These are phyloP conservation scores for Altica lythri DNA, from an alignment of 2,888 invertebrate genomes.

Conservation along the genomic window DNA sequence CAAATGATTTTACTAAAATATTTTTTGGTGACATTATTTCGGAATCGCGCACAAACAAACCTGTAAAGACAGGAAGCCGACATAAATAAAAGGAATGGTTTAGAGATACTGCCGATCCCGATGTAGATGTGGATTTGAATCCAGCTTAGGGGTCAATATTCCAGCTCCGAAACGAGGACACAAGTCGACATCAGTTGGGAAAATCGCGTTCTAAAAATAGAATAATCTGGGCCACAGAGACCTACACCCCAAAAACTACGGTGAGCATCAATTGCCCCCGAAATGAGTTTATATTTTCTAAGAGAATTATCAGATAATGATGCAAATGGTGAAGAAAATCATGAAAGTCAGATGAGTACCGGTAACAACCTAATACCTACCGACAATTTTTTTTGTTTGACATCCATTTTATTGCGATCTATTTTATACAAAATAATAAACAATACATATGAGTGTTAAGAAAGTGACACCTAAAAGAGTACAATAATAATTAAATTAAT, in stretches of 20 bases:
- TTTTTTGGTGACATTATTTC: not conserved
- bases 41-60: constrained; percentile 7
- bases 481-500: no score
- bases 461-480: no score
- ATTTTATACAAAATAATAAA: no score
- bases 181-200: constrained; percentile 26
- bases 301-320: no score
- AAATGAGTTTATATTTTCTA: no score
- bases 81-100: constrained; percentile 1
- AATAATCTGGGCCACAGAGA: constrained; percentile 28
- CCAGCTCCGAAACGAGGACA: constrained; percentile 25
- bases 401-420: no score
- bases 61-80: not conserved
- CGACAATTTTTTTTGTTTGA: no score
- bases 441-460: no score
- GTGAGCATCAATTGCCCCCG: not conserved
- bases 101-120: not conserved
- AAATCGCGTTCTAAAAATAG: constrained; percentile 29
- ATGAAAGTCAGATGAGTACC: no score
- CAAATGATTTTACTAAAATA: no score
- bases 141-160: constrained; percentile 29
- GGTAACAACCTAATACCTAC: no score
- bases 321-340: no score
- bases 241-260: constrained; percentile 17
- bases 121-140: not conserved